Conservation (phyloP, 1,140 invertebrate genomes). For the Rhizoglyphus robini region DNA sequence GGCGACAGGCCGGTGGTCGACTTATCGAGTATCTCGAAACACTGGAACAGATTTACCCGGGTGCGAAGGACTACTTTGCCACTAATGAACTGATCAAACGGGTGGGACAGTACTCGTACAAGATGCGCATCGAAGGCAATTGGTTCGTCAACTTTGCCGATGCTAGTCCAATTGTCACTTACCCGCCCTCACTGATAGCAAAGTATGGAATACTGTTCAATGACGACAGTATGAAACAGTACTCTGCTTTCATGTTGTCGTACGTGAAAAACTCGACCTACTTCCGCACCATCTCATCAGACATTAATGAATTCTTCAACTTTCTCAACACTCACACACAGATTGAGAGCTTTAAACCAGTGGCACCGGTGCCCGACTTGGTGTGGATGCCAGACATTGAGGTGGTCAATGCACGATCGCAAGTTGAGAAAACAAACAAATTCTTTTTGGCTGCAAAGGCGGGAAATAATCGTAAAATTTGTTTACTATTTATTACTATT, state of each 20-base stretch:
- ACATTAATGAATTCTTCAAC: constrained; percentile 1
- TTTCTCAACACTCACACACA: not conserved
- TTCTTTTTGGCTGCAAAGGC: constrained; percentile 7
- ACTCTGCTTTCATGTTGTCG: not conserved
- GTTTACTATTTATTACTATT: too few species aligned
- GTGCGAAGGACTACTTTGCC: constrained; percentile 11
- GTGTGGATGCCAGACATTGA: not conserved
- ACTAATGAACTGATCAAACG: constrained; percentile 6
- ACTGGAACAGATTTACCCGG: not conserved
- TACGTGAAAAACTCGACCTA: not conserved
- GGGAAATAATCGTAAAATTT: constrained; percentile 11
- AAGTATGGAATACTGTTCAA: constrained; percentile 16
- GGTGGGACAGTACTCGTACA: constrained; percentile 10
- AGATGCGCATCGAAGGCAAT: not conserved
- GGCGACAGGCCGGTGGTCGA: too few species aligned
- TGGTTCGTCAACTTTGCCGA: constrained; percentile 17
- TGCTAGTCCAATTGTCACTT: not conserved
- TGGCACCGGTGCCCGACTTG: not conserved
- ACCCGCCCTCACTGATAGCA: not conserved
- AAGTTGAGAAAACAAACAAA: not conserved
- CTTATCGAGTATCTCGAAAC: constrained; percentile 1
- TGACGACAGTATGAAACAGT: constrained; percentile 17
- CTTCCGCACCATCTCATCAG: not conserved
- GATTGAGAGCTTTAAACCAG: not conserved
- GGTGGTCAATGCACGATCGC: not conserved